These are phyloP conservation scores for Tyto alba DNA, from an alignment of 2,113 vertebrate species.

Conservation along the genomic window DNA sequence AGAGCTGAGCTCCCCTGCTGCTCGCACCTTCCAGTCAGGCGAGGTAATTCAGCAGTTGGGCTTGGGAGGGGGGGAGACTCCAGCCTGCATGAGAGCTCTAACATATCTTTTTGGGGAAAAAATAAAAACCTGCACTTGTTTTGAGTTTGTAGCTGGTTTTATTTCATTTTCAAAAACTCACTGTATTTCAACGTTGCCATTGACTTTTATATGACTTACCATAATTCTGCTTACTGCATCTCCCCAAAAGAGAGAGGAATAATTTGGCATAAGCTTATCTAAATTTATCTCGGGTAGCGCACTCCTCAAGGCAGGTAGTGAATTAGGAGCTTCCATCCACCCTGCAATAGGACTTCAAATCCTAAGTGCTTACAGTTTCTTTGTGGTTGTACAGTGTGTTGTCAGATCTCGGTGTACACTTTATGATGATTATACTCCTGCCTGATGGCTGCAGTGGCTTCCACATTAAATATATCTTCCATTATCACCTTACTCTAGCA, in stretches of 20 bases:
- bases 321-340: not conserved
- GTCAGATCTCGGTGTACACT: not conserved
- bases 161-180: not conserved
- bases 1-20: not conserved
- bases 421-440: not conserved
- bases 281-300: not conserved
- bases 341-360: not conserved
- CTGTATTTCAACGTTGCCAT: rapidly evolving
- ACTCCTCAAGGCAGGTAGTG: not conserved
- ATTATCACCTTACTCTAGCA: not conserved
- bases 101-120: rapidly evolving
- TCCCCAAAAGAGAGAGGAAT: not conserved
- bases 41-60: not conserved
- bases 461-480: not conserved
- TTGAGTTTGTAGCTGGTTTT: not conserved
- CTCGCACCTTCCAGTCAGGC: not conserved
- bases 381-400: not conserved
- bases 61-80: not conserved
- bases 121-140: not conserved
- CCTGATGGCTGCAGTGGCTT: not conserved
- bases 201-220: not conserved
- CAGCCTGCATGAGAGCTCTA: not conserved
- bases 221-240: not conserved
- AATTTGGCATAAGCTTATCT: not conserved
- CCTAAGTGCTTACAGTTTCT: not conserved